Percentiles rank a stretch among this genome's conserved stretches.
Evolutionary conservation across 2,888 invertebrate genomes (phyloP).

Genomic region (Halictus ligatus): DNA sequence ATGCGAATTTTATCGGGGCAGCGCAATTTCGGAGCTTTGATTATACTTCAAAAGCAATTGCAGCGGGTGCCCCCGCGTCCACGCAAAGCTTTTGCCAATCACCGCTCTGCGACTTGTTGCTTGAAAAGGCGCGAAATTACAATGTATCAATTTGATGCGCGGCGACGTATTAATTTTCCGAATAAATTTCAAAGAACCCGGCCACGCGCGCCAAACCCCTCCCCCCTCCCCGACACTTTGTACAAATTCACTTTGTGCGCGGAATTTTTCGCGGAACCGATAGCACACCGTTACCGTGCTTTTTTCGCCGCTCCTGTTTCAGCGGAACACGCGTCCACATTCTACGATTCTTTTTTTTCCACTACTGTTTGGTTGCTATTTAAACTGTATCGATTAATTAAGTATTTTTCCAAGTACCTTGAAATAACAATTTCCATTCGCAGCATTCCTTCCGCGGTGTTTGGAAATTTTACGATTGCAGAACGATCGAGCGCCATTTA

Average conservation of each 20-base stretch:
- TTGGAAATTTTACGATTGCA: not conserved
- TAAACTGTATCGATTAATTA: not conserved
- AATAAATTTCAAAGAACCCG: constrained; percentile 57
- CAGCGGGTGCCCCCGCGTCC: constrained; percentile 40
- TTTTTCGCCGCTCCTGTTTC: constrained; percentile 1
- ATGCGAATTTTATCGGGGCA: constrained; percentile 61
- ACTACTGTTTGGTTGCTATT: not conserved
- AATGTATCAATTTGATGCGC: constrained; percentile 59
- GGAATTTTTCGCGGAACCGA: constrained; percentile 27
- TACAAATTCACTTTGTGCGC: constrained; percentile 29
- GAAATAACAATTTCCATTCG: not conserved
- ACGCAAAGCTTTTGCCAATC: constrained; percentile 58
- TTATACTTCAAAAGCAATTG: constrained; percentile 68
- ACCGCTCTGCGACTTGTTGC: constrained; percentile 57
- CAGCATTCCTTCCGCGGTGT: too few species aligned
- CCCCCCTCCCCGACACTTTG: constrained; percentile 24
- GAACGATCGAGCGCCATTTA: not conserved
- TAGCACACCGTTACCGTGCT: not conserved
- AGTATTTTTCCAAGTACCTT: too few species aligned
- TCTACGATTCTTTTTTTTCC: not conserved
- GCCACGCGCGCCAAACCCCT: not conserved
- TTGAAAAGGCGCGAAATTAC: constrained; percentile 57
- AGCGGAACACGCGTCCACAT: not conserved
- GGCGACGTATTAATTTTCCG: constrained; percentile 55
- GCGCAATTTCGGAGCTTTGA: constrained; percentile 65